Conservation (phyloP, 2,888 invertebrate species). For the Torymus auratus region DNA sequence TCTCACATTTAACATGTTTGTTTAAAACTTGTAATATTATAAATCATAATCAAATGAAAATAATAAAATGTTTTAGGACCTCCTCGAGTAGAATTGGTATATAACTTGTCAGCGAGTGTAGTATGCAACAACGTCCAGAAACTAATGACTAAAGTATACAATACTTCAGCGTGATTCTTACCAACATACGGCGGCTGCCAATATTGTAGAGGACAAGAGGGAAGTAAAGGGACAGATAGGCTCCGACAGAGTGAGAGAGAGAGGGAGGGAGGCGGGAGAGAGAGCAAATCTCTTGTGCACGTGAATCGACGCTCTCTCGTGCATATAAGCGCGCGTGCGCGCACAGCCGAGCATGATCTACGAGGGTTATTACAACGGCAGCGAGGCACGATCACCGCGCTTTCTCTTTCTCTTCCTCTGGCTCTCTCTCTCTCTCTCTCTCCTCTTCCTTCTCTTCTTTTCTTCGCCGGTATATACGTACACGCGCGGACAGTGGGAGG, state of each 20-base stretch:
- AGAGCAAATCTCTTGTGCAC: constrained; percentile 7
- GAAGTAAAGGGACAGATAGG: background rate
- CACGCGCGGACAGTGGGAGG: background rate
- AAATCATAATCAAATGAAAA: no score
- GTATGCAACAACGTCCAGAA: no score
- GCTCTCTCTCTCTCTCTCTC: background rate
- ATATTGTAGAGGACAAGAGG: background rate
- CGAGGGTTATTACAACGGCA: constrained; percentile 72
- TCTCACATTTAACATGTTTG: no score
- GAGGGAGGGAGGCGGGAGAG: background rate
- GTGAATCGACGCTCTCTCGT: constrained; percentile 11
- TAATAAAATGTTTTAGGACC: no score
- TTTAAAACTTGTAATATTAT: no score
- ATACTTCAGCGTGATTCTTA: no score
- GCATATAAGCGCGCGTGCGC: constrained; percentile 44
- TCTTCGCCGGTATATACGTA: background rate
- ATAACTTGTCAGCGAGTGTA: no score
- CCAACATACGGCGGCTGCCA: no score
- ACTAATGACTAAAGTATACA: no score
- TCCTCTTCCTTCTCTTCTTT: background rate
- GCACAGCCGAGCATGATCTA: constrained; percentile 67
- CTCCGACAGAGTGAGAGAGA: no score
- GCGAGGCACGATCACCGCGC: constrained; percentile 65
- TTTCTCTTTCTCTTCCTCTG: constrained; percentile 15
- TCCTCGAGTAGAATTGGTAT: no score